Evolutionary conservation across 2,888 invertebrate genomes (phyloP).

Genomic region (Drepanosiphum platanoidis): DNA sequence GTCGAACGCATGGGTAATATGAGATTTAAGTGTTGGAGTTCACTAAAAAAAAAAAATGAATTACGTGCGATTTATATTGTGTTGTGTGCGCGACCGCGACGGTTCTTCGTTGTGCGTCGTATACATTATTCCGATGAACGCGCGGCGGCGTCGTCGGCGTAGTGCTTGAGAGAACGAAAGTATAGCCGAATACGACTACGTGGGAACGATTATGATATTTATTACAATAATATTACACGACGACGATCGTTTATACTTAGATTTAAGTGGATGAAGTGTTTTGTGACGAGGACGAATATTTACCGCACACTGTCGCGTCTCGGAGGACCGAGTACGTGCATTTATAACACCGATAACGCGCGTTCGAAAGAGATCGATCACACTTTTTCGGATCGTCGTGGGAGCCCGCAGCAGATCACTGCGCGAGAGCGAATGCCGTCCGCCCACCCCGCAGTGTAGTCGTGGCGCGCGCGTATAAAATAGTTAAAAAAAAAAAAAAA

Average conservation of each 20-base stretch:
- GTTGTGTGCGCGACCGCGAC: not conserved
- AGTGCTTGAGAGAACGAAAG: not conserved
- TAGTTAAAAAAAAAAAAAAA: too few relatives aligned
- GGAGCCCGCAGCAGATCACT: not conserved
- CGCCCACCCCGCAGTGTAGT: too few relatives aligned
- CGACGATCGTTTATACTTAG: constrained; percentile 3
- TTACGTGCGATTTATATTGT: not conserved
- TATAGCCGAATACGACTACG: constrained; percentile 6
- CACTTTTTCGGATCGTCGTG: not conserved
- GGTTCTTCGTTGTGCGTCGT: too few relatives aligned
- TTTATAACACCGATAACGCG: not conserved
- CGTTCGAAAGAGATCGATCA: not conserved
- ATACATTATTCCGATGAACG: too few relatives aligned
- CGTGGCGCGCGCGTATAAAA: too few relatives aligned
- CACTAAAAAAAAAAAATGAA: not conserved
- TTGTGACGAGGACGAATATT: not conserved
- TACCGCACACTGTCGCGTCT: too few relatives aligned
- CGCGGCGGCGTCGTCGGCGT: too few relatives aligned
- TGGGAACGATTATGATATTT: not conserved
- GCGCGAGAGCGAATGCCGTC: not conserved
- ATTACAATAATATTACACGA: too few relatives aligned
- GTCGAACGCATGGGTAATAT: not conserved
- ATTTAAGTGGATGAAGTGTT: constrained; percentile 24
- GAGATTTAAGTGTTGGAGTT: constrained; percentile 1
- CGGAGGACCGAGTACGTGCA: too few relatives aligned